phyloP scores from a whole-genome alignment of 2,113 vertebrate species.

The Lutjanus erythropterus region DNA sequence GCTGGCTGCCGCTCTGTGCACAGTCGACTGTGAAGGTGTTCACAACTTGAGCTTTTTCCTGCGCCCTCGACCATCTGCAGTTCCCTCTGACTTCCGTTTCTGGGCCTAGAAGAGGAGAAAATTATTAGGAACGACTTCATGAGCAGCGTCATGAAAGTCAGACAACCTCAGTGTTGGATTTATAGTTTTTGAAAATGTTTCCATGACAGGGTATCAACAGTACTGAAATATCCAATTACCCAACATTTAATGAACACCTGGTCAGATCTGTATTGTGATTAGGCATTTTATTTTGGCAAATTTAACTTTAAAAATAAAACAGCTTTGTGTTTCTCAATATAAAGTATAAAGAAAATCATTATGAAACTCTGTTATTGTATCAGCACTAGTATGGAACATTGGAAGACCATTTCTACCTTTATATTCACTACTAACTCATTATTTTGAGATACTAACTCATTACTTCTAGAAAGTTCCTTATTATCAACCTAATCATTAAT shows the following conservation, averaged over 20 bases:
- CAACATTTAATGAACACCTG: not conserved
- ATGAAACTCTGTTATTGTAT: not conserved
- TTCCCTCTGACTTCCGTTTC: constrained; percentile 96
- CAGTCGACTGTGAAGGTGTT: constrained; percentile 62
- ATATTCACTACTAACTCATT: too few species aligned
- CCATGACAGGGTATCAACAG: not conserved
- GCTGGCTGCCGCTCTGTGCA: constrained; percentile 51
- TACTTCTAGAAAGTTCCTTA: too few species aligned
- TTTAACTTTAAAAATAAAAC: not conserved
- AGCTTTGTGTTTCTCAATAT: not conserved
- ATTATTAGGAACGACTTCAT: not conserved
- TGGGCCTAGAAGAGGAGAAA: constrained; percentile 86
- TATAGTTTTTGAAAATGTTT: not conserved
- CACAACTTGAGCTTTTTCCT: constrained; percentile 98
- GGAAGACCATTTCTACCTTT: too few species aligned
- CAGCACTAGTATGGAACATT: not conserved
- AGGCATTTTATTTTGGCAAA: not conserved
- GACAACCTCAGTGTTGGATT: not conserved
- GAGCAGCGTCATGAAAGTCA: not conserved
- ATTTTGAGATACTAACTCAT: too few species aligned
- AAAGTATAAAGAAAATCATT: not conserved
- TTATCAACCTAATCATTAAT: too few species aligned
- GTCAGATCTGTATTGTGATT: not conserved
- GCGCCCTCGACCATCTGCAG: constrained; percentile 93
- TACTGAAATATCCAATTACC: not conserved